These are phyloP conservation scores for Polydrusus pterygomalis DNA, from an alignment of 2,888 invertebrate species.

Conservation along the genomic window DNA sequence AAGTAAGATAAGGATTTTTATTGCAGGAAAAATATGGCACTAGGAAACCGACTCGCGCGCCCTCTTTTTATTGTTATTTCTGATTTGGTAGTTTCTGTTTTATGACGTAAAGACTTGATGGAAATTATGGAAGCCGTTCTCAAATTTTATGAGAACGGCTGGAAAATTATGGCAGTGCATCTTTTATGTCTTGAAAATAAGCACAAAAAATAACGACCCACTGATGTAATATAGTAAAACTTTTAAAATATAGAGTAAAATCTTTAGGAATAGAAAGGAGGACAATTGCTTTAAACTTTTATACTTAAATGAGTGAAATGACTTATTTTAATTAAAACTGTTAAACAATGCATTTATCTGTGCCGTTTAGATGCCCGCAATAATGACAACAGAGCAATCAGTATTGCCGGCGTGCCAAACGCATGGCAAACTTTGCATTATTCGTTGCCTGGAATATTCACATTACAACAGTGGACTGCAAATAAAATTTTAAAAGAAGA, in stretches of 20 bases:
- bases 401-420: too few relatives aligned
- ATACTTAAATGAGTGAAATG: too few relatives aligned
- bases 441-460: too few relatives aligned
- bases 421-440: too few relatives aligned
- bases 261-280: background rate
- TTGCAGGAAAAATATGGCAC: background rate
- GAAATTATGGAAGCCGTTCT: constrained; percentile 28
- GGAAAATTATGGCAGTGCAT: constrained; percentile 35
- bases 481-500: too few relatives aligned
- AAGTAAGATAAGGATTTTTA: constrained; percentile 20
- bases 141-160: constrained; percentile 24
- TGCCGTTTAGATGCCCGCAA: too few relatives aligned
- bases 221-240: background rate
- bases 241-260: too few relatives aligned
- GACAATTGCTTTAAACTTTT: background rate
- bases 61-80: constrained; percentile 40
- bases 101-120: constrained; percentile 39
- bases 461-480: too few relatives aligned
- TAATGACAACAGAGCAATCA: too few relatives aligned
- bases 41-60: constrained; percentile 29
- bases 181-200: constrained; percentile 1
- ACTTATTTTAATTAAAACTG: too few relatives aligned
- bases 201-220: background rate
- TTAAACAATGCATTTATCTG: too few relatives aligned
- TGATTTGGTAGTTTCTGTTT: constrained; percentile 38